Base-by-base conservation (phyloP, 2,113 vertebrate genomes). In the Sylvilagus bachmani region DNA sequence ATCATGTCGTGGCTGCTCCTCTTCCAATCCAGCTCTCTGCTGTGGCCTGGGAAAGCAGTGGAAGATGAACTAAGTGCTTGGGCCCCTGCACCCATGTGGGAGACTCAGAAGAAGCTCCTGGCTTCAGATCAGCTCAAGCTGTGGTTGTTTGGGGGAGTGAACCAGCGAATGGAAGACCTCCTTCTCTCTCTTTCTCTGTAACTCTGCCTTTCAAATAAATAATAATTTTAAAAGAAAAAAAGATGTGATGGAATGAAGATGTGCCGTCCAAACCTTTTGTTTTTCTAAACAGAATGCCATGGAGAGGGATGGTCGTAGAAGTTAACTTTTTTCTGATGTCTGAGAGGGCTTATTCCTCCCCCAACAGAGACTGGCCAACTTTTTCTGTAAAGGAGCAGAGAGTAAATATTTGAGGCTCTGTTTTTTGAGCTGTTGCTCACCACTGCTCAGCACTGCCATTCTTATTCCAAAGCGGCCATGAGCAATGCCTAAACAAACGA, bases 241-340 rank as follows among this genome's bases (percentile, higher is more conserved):
- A 44, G 44, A 44, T 86, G 61, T 55, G 33, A 78, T 5, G 4
- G 44, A 75, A 38, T 51, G 49, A 58, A 78, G 55, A 51, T n/a
- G 13, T 96, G 55, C 88, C n/a, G 33, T 66, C 27, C 64, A 78
- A 31, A 73, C 44, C 2, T 55, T 70, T 81, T 36, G 49, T 83
- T 90, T 92, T 66, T 85, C 33, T 90, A 66, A 85, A 75, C 64
- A 10, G 27, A 90, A 36, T 51, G 27, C 14, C 1, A 4, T 73
- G 16, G 25, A 66, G 25, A 19, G 89, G 44, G 31, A 12, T 44
- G 66, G 29, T 10, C 51, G 25, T 58, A 36, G 21, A 66, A n/a
- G 11, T 94, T 31, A 29, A 6, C 61, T 44, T 49, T 66, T 36
- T 64, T 92, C 64, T 90, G 33, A 88, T 71, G 49, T 95, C 90